Percentiles rank a stretch among this genome's conserved stretches.
Conservation (phyloP, 2,797 vertebrate species). For the Sus cebifrons region DNA sequence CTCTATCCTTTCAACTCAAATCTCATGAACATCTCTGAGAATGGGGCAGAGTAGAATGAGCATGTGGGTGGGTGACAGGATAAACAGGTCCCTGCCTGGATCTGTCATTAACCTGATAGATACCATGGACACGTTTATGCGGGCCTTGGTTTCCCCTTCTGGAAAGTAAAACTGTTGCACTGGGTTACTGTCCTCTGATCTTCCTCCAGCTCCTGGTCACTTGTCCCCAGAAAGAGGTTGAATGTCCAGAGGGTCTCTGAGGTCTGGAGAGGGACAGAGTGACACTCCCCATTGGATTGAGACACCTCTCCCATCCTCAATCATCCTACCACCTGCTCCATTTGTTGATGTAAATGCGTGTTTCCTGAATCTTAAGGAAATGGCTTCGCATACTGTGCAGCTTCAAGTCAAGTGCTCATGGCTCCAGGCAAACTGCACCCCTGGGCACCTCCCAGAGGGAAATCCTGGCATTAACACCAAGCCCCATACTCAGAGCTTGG, state of each 20-base stretch:
- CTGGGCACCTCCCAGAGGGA: not conserved
- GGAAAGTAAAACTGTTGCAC: not conserved
- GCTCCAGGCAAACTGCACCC: not conserved
- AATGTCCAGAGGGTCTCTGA: not conserved
- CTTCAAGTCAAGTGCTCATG: not conserved
- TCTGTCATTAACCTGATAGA: not conserved
- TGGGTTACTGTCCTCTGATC: not conserved
- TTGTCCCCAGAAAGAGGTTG: not conserved
- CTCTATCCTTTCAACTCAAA: not conserved
- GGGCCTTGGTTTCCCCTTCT: not conserved
- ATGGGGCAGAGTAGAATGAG: not conserved
- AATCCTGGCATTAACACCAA: not conserved
- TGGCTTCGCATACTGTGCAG: not conserved
- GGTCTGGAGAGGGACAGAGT: not conserved
- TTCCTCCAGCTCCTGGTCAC: not conserved
- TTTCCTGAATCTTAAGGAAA: not conserved
- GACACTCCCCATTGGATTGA: not conserved
- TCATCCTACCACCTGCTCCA: not conserved
- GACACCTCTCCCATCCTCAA: accelerated
- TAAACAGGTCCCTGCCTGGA: not conserved
- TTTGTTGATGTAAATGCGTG: not conserved
- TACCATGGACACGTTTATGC: not conserved
- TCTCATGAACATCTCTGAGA: not conserved
- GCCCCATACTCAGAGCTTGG: not conserved
- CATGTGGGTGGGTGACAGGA: not conserved